Percentiles rank a stretch among this genome's conserved stretches.
These are phyloP conservation scores for Scartelaos histophorus DNA, from an alignment of 2,113 vertebrate species.

Conservation along the genomic window DNA sequence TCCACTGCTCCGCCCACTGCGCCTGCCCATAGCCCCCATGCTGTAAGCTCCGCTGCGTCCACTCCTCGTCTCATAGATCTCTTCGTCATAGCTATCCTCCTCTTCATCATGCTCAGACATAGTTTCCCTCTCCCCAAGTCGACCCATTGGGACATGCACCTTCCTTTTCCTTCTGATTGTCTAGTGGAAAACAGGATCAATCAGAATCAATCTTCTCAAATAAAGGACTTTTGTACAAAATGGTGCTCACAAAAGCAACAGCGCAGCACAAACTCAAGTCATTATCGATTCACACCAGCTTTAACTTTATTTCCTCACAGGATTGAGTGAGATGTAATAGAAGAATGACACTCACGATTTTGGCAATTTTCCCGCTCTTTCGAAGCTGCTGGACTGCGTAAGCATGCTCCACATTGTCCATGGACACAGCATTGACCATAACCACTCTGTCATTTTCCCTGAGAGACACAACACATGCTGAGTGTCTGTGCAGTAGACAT, in stretches of 20 bases:
- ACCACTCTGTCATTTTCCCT: conserved; percentile 99
- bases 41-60: conserved; percentile 79
- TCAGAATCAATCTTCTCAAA: conserved; percentile 3
- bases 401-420: conserved; percentile 98
- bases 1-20: conserved; percentile 79
- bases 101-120: conserved; percentile 94
- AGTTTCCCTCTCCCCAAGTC: conserved; percentile 87
- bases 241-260: background rate
- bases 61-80: conserved; percentile 84
- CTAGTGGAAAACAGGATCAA: conserved; percentile 65
- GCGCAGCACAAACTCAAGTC: conserved; percentile 5
- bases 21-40: conserved; percentile 69
- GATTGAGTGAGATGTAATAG: conserved; percentile 1
- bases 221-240: background rate
- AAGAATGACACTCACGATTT: conserved; percentile 88
- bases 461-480: conserved; percentile 30
- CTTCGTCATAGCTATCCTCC: conserved; percentile 94
- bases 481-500: conserved; percentile 32
- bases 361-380: conserved; percentile 98
- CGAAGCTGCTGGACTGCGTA: conserved; percentile 98
- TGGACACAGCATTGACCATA: conserved; percentile 98
- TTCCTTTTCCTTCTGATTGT: conserved; percentile 97
- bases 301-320: background rate
- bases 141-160: conserved; percentile 89
- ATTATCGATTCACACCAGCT: conserved; percentile 2